Base-by-base conservation (phyloP, 2,113 vertebrate species). In the Alligator sinensis region DNA sequence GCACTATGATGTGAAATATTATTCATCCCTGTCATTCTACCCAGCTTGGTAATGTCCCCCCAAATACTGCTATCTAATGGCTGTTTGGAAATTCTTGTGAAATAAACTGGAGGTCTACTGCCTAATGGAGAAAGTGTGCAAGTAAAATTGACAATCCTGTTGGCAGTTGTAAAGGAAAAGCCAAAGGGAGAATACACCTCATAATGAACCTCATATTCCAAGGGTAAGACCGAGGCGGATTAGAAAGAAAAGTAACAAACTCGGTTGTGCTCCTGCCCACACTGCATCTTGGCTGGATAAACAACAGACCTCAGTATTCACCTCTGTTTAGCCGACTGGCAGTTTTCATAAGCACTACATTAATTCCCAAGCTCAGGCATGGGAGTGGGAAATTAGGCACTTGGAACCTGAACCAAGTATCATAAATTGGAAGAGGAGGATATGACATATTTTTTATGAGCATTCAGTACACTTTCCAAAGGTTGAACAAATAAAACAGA, bases 321-420 rank as follows among this genome's bases (percentile, higher is more conserved):
- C 96, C 91, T 88, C 94, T 94, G 94, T 96, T 96, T 93, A 55
- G 77, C 24, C 76, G 92, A 84, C 57, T 96, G 91, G 92, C 91
- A 93, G 90, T 92, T 96, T 84, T 90, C 64, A 89, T 10, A 0
- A 92, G 86, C 2, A 7, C 82, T 80, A 72, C 63, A 9, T 93
- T 94, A 96, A 96, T 96, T 94, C 28, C 15, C 94, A 93, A 96
- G 58, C 54, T 79, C 94, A 95, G 94, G 38, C 90, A 27, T 2
- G 63, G 64, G 82, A 11, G 77, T 57, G 70, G 82, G 80, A 77
- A 89, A 82, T 78, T 57, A 60, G 82, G 66, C 19, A 2, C 8
- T 86, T 10, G 55, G 24, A 85, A 81, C 27, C 5, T 19, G 55
- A 64, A 11, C 74, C 55, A 66, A 66, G 14, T 14, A n/a, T 28